Evolutionary conservation across 2,113 vertebrate genomes (phyloP).

Genomic region (Ciconia maguari): DNA sequence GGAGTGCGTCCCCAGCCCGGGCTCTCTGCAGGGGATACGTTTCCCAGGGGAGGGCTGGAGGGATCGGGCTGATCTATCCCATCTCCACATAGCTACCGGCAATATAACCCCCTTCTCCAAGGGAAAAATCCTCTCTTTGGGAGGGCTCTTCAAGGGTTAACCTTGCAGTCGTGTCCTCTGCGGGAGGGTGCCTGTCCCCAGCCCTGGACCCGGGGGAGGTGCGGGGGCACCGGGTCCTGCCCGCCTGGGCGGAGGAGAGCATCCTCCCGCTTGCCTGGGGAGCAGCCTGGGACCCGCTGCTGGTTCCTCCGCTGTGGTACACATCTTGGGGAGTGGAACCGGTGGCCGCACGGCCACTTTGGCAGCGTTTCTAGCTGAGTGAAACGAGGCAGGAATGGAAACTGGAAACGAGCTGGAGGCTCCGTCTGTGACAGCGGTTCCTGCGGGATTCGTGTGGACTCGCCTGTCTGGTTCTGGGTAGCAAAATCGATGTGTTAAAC

Average conservation of each 20-base stretch:
- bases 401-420: not conserved
- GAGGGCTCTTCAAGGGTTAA: not conserved
- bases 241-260: not conserved
- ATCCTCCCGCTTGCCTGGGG: not conserved
- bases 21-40: accelerated
- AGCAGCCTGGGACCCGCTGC: not conserved
- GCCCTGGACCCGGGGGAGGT: too few relatives aligned
- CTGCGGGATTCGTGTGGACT: not conserved
- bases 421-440: not conserved
- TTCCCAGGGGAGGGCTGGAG: not conserved
- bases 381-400: not conserved
- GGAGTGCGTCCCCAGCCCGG: not conserved
- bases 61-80: not conserved
- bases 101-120: not conserved
- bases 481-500: not conserved
- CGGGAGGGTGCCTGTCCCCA: not conserved
- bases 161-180: not conserved
- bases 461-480: not conserved
- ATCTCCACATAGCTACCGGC: not conserved
- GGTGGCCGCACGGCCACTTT: accelerated
- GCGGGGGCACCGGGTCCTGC: not conserved
- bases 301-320: accelerated
- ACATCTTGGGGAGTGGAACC: not conserved
- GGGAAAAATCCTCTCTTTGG: not conserved
- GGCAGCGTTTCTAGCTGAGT: not conserved